Conservation (phyloP, 2,113 vertebrate genomes). For the Setophaga coronata region DNA sequence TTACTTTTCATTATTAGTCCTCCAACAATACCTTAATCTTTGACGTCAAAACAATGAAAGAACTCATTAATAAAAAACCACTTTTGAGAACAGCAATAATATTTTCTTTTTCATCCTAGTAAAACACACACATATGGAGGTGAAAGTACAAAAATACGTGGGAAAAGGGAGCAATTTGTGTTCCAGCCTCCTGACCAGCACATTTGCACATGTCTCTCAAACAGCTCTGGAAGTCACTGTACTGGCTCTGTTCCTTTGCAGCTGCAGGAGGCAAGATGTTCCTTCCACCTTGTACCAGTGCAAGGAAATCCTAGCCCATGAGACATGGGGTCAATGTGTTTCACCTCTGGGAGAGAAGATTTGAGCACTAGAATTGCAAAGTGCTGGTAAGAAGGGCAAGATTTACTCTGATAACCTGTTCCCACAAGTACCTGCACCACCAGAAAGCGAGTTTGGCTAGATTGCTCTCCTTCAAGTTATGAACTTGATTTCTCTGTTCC, state of each 20-base stretch:
- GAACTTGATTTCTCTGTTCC: not conserved
- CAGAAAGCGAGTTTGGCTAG: not conserved
- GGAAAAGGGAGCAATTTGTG: not conserved
- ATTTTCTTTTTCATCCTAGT: not conserved
- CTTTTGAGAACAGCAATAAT: not conserved
- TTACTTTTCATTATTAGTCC: not conserved
- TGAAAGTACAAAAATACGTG: not conserved
- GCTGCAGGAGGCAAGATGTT: slow-evolving; percentile 47
- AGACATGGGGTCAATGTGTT: slow-evolving; percentile 6
- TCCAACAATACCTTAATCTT: not conserved
- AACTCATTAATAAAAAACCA: not conserved
- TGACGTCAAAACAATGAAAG: not conserved
- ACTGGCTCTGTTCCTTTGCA: slow-evolving; percentile 28
- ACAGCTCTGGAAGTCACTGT: not conserved
- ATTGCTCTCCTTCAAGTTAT: not conserved
- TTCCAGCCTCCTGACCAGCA: not conserved
- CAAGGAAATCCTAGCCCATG: not conserved
- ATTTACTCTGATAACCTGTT: not conserved
- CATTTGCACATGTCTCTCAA: not conserved
- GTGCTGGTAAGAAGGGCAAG: not conserved
- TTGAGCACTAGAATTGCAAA: not conserved
- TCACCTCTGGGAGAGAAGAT: not conserved
- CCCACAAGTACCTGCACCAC: not conserved
- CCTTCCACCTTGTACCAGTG: not conserved
- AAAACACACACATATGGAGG: not conserved